phyloP scores from a whole-genome alignment of 2,888 invertebrate species.

The Agrochola circellaris region DNA sequence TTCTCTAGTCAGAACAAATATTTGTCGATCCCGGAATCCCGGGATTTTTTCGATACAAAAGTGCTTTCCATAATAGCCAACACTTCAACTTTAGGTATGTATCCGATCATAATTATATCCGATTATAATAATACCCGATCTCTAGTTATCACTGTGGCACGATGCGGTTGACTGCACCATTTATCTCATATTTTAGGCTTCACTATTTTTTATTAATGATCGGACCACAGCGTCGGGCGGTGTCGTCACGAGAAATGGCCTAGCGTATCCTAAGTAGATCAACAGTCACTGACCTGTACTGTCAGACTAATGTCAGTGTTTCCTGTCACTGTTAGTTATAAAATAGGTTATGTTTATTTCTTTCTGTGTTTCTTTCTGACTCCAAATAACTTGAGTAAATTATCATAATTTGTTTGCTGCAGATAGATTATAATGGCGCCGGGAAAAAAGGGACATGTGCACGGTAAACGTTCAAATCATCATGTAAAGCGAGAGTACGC shows the following conservation, averaged over 20 bases:
- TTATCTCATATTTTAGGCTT: not conserved
- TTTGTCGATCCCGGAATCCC: too few relatives aligned
- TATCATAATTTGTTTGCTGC: not conserved
- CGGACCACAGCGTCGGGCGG: too few relatives aligned
- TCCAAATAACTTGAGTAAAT: not conserved
- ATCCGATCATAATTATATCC: too few relatives aligned
- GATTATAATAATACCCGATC: too few relatives aligned
- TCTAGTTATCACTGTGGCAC: too few relatives aligned
- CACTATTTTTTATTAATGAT: not conserved
- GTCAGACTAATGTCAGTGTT: not conserved
- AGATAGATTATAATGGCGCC: constrained; percentile 78
- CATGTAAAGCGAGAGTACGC: constrained; percentile 85
- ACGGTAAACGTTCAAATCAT: constrained; percentile 82
- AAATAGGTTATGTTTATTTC: constrained; percentile 14
- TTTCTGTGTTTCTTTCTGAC: not conserved
- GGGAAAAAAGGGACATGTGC: constrained; percentile 77
- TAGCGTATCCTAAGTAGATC: not conserved
- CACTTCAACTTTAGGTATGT: too few relatives aligned
- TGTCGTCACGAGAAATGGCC: constrained; percentile 3
- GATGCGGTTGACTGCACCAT: not conserved
- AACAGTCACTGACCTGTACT: not conserved
- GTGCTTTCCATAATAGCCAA: too few relatives aligned
- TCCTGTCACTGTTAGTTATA: not conserved
- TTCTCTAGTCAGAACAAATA: too few relatives aligned
- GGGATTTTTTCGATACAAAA: too few relatives aligned